Conservation (phyloP, 2,113 vertebrate species). For the Rhagologus leucostigma region DNA sequence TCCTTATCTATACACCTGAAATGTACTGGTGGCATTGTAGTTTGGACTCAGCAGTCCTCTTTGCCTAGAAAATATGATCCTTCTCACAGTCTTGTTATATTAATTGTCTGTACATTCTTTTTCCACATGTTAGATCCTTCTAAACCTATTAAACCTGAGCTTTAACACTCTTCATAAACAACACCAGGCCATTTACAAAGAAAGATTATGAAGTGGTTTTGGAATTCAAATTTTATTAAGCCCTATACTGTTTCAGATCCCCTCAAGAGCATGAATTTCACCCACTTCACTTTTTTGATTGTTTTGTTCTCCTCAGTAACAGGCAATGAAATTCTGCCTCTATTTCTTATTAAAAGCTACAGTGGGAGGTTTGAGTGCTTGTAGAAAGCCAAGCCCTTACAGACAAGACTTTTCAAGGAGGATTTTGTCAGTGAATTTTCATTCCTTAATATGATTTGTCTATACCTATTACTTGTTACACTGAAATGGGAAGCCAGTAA, state of each 20-base stretch:
- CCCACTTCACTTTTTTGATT: neutral
- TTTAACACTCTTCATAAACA: neutral
- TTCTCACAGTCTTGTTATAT: neutral
- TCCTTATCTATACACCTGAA: neutral
- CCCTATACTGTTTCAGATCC: neutral
- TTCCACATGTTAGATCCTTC: neutral
- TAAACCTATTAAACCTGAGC: neutral
- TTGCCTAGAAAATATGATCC: neutral
- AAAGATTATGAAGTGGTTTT: neutral
- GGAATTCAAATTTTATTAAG: neutral
- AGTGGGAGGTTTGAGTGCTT: neutral
- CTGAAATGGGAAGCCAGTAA: neutral
- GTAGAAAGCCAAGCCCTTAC: neutral
- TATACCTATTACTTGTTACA: neutral
- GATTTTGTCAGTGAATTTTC: neutral
- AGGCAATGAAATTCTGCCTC: neutral
- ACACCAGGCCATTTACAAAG: neutral
- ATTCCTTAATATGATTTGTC: neutral
- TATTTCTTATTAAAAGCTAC: neutral
- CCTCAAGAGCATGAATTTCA: neutral
- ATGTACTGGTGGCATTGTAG: rapidly evolving
- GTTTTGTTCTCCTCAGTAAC: neutral
- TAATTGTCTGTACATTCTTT: neutral
- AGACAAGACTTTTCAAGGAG: neutral
- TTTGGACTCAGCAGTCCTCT: neutral